phyloP scores from a whole-genome alignment of 1,140 invertebrate genomes.

The Mycetomoellerius zeteki region DNA sequence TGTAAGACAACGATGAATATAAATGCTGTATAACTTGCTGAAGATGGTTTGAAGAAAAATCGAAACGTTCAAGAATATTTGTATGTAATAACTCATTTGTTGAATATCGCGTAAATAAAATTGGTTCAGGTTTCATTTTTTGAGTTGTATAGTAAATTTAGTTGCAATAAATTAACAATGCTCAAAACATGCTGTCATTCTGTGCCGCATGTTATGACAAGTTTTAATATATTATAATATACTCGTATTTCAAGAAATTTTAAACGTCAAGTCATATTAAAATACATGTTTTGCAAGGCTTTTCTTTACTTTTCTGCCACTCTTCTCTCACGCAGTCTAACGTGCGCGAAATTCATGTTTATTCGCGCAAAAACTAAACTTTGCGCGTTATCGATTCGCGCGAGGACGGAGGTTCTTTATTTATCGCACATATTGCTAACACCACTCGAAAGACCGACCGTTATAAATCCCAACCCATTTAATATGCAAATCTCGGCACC shows the following conservation, averaged over 20 bases:
- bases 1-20: no score
- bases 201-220: no score
- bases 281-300: neutral
- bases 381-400: conserved; percentile 37
- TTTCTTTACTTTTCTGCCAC: neutral
- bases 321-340: neutral
- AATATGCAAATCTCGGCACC: conserved; percentile 85
- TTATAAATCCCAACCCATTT: conserved; percentile 87
- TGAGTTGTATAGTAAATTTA: neutral
- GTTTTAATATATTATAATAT: neutral
- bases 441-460: conserved; percentile 70
- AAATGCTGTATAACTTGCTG: no score
- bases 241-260: neutral
- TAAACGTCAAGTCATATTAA: neutral
- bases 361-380: neutral
- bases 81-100: no score
- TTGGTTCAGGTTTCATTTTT: neutral
- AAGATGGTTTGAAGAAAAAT: no score
- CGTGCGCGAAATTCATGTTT: neutral
- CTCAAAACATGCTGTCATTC: neutral
- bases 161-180: neutral
- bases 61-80: no score
- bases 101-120: neutral
- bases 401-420: conserved; percentile 70
- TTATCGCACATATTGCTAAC: conserved; percentile 76